Evolutionary conservation across 2,113 vertebrate species (phyloP), one percentile per base, ranked within the genome.

Genomic region (Carassius carassius): DNA sequence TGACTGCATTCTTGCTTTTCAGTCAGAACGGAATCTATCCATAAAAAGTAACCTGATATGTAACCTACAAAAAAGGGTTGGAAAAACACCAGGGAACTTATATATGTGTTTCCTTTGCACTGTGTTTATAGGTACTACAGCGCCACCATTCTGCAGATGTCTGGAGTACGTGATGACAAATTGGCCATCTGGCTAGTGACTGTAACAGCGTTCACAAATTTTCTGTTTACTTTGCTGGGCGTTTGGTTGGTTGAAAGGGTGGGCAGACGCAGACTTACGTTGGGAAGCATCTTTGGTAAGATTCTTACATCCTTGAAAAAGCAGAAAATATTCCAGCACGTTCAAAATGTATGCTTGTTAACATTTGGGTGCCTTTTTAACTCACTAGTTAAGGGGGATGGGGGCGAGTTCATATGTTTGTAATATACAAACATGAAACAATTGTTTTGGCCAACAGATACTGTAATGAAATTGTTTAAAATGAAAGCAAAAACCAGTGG

Each of bases 71-170:
- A 54, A 54, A 17, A 17, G 5, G 16, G 5, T 5, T 21, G 3
- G 8, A 58, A 58, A 58, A 58, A 8, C 17, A 58, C 54, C 51
- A 54, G 16, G 51, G 6, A 54, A 16, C 17, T 54, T 58, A 54
- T 54, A 19, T 54, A 56, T 29, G 29, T 56, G 54, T 60, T 60
- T 60, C 3, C 35, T 25, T 41, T 76, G 1, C 79, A 16, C 89
- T 81, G 4, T 2, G 0, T 76, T 88, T 23, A 0, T 86, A 99
- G 98, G 97, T 99, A 99, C 92, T 99, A 99, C 93, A 99, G 97
- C 60, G 98, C 98, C 86, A 99, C 98, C 87, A 99, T 99, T 90
- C 95, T 99, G 90, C 98, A 99, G 94, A 99, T 99, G 98, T 98
- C 98, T 0, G 98, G 98, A 62, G 96, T 99, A 47, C 94, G 95